These are phyloP conservation scores for Dorcus hopei DNA, from an alignment of 2,888 invertebrate genomes.

Conservation along the genomic window DNA sequence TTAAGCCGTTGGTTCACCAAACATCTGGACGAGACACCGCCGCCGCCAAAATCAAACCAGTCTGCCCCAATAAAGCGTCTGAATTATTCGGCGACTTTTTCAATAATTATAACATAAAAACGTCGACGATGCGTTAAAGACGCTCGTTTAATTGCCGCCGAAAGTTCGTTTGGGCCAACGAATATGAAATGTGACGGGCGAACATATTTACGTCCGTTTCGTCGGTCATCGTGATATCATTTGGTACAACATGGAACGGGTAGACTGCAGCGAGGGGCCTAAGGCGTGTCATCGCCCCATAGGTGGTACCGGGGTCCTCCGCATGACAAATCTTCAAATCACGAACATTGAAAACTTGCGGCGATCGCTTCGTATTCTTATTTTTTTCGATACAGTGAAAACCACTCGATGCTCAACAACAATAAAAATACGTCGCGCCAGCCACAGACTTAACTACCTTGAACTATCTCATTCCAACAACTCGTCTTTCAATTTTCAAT, in stretches of 20 bases:
- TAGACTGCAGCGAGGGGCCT: not conserved
- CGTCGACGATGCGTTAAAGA: not conserved
- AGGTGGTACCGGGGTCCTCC: not conserved
- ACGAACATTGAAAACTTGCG: no score
- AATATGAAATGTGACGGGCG: not conserved
- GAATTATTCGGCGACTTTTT: not conserved
- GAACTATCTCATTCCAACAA: no score
- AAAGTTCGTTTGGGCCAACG: no score
- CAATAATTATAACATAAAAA: slow-evolving; percentile 3
- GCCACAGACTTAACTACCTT: no score
- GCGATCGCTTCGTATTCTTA: no score
- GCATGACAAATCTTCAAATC: not conserved
- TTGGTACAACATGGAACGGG: not conserved
- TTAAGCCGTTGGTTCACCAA: not conserved
- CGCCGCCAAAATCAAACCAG: not conserved
- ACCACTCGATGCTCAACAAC: no score
- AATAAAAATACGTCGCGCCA: no score
- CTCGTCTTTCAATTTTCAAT: no score
- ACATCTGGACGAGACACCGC: not conserved
- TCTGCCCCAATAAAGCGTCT: not conserved
- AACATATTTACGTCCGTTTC: not conserved
- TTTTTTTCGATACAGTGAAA: no score
- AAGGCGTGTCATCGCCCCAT: not conserved
- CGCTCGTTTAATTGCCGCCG: not conserved
- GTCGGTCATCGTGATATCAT: not conserved